Percentiles rank a stretch among this genome's conserved stretches.
These are phyloP conservation scores for Dolichomitus sp. DNA, from an alignment of 2,888 invertebrate species.

Conservation along the genomic window DNA sequence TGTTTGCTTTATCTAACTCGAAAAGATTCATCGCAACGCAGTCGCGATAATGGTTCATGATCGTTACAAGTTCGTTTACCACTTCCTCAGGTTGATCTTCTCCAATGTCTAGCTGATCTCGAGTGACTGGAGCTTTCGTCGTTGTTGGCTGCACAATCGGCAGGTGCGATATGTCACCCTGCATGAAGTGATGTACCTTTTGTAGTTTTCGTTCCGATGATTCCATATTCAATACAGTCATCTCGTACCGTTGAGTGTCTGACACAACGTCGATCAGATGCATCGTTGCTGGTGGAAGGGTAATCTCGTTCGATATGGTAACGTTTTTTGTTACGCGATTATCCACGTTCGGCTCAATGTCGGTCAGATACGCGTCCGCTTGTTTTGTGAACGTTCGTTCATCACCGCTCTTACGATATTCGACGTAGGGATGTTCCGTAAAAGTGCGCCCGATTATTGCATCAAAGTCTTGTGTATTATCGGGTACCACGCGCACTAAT, in stretches of 20 bases:
- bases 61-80: slow-evolving; percentile 32
- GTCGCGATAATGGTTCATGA: too few species aligned
- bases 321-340: neutral
- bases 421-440: slow-evolving; percentile 22
- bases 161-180: neutral
- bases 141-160: neutral
- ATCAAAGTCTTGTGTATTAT: slow-evolving; percentile 27
- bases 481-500: slow-evolving; percentile 17
- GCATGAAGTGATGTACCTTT: too few species aligned
- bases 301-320: neutral
- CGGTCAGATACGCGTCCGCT: neutral
- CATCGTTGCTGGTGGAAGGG: neutral
- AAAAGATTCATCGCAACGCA: too few species aligned
- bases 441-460: slow-evolving; percentile 37
- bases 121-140: neutral
- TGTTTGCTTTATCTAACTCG: too few species aligned
- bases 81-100: slow-evolving; percentile 31
- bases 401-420: slow-evolving; percentile 20
- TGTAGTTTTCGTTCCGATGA: too few species aligned
- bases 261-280: neutral
- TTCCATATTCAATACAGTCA: too few species aligned
- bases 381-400: slow-evolving; percentile 6
- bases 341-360: neutral
- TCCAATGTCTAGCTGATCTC: slow-evolving; percentile 2
- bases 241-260: too few species aligned